Evolutionary conservation across 2,888 invertebrate species (phyloP).

Genomic region (Drosophila merina): DNA sequence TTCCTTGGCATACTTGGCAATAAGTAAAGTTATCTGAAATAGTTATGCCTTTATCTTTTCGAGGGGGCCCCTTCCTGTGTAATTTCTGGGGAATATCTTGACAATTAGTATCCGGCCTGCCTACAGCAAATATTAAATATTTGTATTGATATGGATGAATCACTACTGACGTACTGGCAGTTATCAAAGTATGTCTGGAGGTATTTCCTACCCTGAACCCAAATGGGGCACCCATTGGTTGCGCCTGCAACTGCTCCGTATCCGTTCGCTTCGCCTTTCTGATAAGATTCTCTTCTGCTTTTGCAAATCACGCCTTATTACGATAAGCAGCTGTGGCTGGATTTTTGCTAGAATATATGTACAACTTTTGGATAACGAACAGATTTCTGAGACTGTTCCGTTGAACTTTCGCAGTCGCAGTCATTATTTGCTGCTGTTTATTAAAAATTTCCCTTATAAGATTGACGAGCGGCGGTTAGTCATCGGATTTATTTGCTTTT

Average conservation of each 20-base stretch:
- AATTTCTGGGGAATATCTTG: slow-evolving; percentile 2
- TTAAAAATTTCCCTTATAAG: slow-evolving; percentile 4
- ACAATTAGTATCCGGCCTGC: slow-evolving; percentile 5
- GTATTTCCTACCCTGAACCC: not conserved
- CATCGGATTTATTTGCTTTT: slow-evolving; percentile 36
- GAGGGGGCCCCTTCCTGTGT: not conserved
- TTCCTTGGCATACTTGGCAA: not conserved
- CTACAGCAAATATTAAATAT: slow-evolving; percentile 38
- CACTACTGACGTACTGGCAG: slow-evolving; percentile 8
- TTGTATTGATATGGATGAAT: slow-evolving; percentile 56
- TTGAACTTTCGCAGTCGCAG: too few species aligned
- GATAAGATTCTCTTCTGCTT: slow-evolving; percentile 1
- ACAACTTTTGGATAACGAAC: too few species aligned
- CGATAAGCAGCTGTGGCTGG: not conserved
- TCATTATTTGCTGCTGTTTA: slow-evolving; percentile 10
- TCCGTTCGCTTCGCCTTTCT: not conserved
- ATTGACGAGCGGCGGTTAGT: slow-evolving; percentile 43
- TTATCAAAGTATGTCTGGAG: slow-evolving; percentile 6
- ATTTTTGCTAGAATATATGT: too few species aligned
- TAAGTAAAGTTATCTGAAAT: slow-evolving; percentile 5
- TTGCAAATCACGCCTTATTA: slow-evolving; percentile 1
- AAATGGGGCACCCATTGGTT: not conserved
- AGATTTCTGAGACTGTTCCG: too few species aligned
- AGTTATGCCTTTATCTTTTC: not conserved
- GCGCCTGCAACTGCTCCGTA: slow-evolving; percentile 1